Conservation (phyloP, 2,888 invertebrate genomes). For the Fragum sueziense region DNA sequence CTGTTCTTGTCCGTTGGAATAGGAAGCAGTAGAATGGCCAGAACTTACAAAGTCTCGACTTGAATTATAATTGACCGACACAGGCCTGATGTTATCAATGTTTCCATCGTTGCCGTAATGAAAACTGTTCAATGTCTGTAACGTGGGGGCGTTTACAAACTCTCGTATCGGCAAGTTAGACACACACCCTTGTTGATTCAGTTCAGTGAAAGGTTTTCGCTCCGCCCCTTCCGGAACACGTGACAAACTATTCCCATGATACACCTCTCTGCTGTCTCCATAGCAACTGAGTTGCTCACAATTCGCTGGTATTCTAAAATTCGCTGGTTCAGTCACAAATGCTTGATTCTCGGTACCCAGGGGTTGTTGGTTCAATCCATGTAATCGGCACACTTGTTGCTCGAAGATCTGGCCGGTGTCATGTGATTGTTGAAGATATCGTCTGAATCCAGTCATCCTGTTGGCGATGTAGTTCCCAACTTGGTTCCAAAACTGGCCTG, state of each 20-base stretch:
- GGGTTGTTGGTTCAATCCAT: conserved; percentile 3
- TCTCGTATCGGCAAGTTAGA: not conserved
- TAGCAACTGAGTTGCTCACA: not conserved
- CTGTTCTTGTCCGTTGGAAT: no score
- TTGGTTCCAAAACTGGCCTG: conserved; percentile 68
- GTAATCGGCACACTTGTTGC: conserved; percentile 55
- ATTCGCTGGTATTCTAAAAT: no score
- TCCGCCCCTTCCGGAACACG: not conserved
- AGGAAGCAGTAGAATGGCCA: not conserved
- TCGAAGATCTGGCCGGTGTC: conserved; percentile 63
- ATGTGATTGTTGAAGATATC: conserved; percentile 33
- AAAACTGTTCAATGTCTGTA: not conserved
- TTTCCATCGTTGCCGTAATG: not conserved
- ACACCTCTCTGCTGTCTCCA: not conserved
- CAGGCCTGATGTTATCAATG: not conserved
- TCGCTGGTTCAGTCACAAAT: not conserved
- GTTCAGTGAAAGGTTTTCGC: not conserved
- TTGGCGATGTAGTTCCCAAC: conserved; percentile 62
- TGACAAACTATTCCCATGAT: not conserved
- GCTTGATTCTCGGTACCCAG: not conserved
- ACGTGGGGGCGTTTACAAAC: not conserved
- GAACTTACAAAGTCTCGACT: not conserved
- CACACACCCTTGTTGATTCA: not conserved
- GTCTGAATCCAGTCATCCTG: conserved; percentile 62
- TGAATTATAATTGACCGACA: not conserved